Conservation (phyloP, 2,113 vertebrate species). For the Corapipo altera region DNA sequence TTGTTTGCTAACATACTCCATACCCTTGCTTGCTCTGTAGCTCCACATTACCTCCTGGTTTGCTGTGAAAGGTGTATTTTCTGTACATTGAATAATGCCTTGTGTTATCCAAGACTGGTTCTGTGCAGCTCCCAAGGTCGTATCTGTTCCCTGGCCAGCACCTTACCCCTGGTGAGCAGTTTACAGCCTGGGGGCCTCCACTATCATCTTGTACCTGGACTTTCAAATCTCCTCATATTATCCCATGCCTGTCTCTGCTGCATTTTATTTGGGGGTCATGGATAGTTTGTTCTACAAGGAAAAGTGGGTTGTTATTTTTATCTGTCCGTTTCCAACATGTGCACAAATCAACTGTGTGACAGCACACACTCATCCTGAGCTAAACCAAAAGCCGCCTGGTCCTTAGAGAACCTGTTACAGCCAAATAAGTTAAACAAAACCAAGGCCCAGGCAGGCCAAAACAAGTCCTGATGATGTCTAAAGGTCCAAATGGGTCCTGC, state of each 20-base stretch:
- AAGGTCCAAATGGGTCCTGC: neutral
- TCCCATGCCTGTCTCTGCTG: neutral
- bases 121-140: neutral
- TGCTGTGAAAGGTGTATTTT: neutral
- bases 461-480: neutral
- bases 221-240: neutral
- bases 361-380: neutral
- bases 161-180: neutral
- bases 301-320: neutral
- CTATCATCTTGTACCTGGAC: accelerated
- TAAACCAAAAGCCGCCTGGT: neutral
- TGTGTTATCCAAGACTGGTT: neutral
- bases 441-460: neutral
- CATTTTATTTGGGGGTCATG: neutral
- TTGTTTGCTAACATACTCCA: neutral
- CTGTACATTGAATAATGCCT: neutral
- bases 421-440: neutral
- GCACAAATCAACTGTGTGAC: neutral
- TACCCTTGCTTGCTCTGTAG: neutral
- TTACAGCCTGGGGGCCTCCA: neutral
- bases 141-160: accelerated
- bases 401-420: neutral
- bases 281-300: accelerated
- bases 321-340: neutral
- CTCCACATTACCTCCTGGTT: neutral